These are phyloP conservation scores for Sipha flava DNA, from an alignment of 1,140 invertebrate genomes.

Conservation along the genomic window DNA sequence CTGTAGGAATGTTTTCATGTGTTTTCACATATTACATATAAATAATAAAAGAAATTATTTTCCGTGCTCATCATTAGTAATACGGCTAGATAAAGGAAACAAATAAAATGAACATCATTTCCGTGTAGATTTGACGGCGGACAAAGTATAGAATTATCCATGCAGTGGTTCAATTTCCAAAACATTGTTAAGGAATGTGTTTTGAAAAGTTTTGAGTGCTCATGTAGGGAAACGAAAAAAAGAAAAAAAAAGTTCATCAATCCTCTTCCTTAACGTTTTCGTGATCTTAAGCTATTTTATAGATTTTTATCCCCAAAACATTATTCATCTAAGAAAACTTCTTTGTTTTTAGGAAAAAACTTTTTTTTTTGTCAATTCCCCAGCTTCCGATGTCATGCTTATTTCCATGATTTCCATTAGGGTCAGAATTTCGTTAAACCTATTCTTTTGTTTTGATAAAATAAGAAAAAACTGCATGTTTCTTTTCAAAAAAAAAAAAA, in stretches of 20 bases:
- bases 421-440: neutral
- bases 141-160: neutral
- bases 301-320: slow-evolving; percentile 3
- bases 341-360: neutral
- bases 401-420: neutral
- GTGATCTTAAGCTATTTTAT: slow-evolving; percentile 22
- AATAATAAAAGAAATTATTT: no score
- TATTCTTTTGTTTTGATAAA: slow-evolving; percentile 7
- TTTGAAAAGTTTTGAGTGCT: slow-evolving; percentile 18
- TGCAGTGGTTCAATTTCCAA: neutral
- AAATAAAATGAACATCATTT: neutral
- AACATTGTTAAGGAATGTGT: neutral
- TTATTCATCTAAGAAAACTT: slow-evolving; percentile 23
- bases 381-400: neutral
- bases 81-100: no score
- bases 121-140: no score
- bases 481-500: neutral
- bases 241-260: neutral
- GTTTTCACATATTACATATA: no score
- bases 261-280: neutral
- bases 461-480: neutral
- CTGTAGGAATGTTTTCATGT: no score
- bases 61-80: no score
- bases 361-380: neutral
- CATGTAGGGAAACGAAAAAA: neutral